These are phyloP conservation scores for Burhinus bistriatus DNA, from an alignment of 2,113 vertebrate genomes.

Conservation along the genomic window DNA sequence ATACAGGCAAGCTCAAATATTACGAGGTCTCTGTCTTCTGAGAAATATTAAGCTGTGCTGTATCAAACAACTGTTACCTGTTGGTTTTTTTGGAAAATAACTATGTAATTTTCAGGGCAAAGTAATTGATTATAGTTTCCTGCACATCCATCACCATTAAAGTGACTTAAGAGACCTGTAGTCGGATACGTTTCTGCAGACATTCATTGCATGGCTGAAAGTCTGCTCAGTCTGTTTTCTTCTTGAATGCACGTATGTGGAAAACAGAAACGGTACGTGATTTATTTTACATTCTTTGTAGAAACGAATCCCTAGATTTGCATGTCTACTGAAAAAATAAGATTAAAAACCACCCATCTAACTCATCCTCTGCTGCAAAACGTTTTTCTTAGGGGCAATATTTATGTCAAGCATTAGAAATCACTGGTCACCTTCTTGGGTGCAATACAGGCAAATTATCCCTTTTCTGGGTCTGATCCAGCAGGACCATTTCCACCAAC, in stretches of 20 bases:
- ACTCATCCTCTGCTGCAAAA: not conserved
- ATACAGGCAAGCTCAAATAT: conserved; percentile 3
- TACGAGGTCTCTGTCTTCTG: conserved; percentile 11
- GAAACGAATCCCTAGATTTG: conserved; percentile 29
- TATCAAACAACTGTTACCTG: conserved; percentile 50
- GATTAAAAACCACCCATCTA: conserved; percentile 28
- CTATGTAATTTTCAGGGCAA: conserved; percentile 60
- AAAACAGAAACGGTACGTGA: not conserved
- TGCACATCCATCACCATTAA: conserved; percentile 66
- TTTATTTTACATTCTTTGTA: conserved; percentile 45
- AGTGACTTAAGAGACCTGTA: conserved; percentile 57
- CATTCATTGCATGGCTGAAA: conserved; percentile 34
- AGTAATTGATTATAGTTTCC: conserved; percentile 59
- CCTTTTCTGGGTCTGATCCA: not conserved
- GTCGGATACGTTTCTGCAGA: conserved; percentile 14
- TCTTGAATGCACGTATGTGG: not conserved
- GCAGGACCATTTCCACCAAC: not conserved
- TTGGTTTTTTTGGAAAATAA: conserved; percentile 50
- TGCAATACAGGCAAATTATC: not conserved
- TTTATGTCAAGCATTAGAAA: not conserved
- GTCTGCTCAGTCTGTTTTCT: conserved; percentile 42
- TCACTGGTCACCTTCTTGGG: not conserved
- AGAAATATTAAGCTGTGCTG: conserved; percentile 46
- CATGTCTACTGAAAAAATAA: not conserved
- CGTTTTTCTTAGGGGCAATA: not conserved